Evolutionary conservation across 1,140 invertebrate species (phyloP), one percentile per base, ranked within the genome.

Genomic region (Bombyx mandarina): DNA sequence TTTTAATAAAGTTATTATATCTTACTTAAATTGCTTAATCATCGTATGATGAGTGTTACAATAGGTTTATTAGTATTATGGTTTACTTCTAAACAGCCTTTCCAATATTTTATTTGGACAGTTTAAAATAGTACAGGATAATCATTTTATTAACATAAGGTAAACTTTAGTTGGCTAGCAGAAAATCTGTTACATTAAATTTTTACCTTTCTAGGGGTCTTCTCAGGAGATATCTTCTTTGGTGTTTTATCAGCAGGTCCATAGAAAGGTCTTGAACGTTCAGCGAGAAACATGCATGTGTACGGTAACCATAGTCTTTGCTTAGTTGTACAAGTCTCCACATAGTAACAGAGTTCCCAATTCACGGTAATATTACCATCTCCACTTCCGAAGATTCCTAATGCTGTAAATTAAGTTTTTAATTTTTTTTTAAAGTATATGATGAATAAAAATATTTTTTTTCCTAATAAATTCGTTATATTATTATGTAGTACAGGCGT

Each of bases 261-360:
- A 69, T 86, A 86, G 54, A 82, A 86, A 8, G 83, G 83, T 57
- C 83, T 69, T 7, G 76, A 79, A 7, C 83, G 61, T 48, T 73
- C 76, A 49, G 82, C 80, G 8, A 86, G 58, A 43, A 73, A 64
- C 45, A 86, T 65, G 45, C 74, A 63, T n/a, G 81, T 85, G 57
- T 83, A 86, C 7, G 83, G 83, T 8, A 86, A 45, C 83, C 83
- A 86, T 35, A 85, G 52, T n/a, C 62, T 63, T 6, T 82, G 54
- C 45, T 74, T 80, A 8, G 63, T 35, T 35, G 26, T 35, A 35
- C 26, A 35, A 9, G 74, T 79, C 60, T 86, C 77, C 43, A 85
- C 79, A 67, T 79, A 79, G 52, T 86, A 86, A 66, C 83, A 86
- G 6, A 86, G 57, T 46, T 82, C 62, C 52, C 75, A 63, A 42